These are phyloP conservation scores for Acipenser oxyrinchus DNA, from an alignment of 2,797 vertebrate species.

Conservation along the genomic window DNA sequence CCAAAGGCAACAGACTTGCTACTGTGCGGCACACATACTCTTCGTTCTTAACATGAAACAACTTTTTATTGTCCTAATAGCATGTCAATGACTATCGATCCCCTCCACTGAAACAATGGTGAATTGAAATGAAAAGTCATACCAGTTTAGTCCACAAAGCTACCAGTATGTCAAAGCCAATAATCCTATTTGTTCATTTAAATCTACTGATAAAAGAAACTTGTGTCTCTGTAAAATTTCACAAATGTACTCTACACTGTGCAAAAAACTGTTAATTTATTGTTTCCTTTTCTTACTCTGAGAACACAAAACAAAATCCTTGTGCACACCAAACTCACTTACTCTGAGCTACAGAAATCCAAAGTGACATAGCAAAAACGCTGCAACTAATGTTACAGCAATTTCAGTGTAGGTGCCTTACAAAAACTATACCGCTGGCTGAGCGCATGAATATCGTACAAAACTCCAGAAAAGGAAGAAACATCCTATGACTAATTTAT, in stretches of 20 bases:
- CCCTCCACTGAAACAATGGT: slow-evolving; percentile 59
- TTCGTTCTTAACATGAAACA: slow-evolving; percentile 52
- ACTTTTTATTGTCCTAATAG: slow-evolving; percentile 62
- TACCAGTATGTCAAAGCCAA: slow-evolving; percentile 68
- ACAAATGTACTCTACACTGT: slow-evolving; percentile 35
- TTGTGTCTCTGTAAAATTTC: slow-evolving; percentile 61
- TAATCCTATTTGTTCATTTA: slow-evolving; percentile 67
- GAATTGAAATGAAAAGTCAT: slow-evolving; percentile 69
- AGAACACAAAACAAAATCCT: not conserved
- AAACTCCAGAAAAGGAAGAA: no score
- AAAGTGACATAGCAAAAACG: no score
- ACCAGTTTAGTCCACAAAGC: slow-evolving; percentile 62
- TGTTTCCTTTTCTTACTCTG: not conserved
- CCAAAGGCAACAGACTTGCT: slow-evolving; percentile 14
- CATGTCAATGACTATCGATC: slow-evolving; percentile 67
- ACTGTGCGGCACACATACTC: slow-evolving; percentile 27
- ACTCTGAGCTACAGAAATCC: no score
- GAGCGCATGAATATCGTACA: no score
- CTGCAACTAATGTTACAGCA: no score
- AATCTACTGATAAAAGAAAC: slow-evolving; percentile 67
- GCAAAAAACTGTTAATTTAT: slow-evolving; percentile 15
- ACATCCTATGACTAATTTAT: no score
- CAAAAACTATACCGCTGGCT: no score
- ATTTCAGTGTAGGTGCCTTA: no score
- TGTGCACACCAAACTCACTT: not conserved